Conservation (phyloP, 2,797 vertebrate species). For the Falco peregrinus region DNA sequence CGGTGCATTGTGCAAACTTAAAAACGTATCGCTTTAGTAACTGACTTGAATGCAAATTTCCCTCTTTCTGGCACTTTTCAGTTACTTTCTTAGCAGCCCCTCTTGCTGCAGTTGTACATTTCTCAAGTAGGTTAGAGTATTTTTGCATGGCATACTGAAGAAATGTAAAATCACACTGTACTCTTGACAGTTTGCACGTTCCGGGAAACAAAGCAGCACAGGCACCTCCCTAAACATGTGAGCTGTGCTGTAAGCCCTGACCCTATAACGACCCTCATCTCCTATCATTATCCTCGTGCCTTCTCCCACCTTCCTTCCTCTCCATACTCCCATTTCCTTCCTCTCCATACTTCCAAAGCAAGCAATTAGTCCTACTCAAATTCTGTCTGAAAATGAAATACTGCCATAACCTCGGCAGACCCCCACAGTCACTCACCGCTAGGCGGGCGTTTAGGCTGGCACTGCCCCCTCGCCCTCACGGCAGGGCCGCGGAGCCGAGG, state of each 20-base stretch:
- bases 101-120: neutral
- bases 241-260: neutral
- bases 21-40: neutral
- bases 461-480: fast-evolving
- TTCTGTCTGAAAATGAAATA: neutral
- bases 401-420: neutral
- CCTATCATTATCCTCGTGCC: neutral
- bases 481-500: neutral
- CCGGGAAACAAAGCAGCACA: neutral
- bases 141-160: neutral
- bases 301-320: neutral
- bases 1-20: neutral
- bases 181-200: neutral
- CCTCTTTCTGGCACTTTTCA: neutral
- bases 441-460: too few species aligned
- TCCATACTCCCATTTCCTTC: neutral
- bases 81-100: neutral
- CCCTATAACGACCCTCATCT: neutral
- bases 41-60: neutral
- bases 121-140: neutral
- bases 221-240: fast-evolving
- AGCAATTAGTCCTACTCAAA: neutral
- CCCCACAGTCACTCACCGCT: too few species aligned
- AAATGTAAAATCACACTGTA: neutral
- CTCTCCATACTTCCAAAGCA: neutral